These are phyloP conservation scores for Pachyrhynchus sulphureomaculatus DNA, from an alignment of 1,140 invertebrate genomes.

Conservation along the genomic window DNA sequence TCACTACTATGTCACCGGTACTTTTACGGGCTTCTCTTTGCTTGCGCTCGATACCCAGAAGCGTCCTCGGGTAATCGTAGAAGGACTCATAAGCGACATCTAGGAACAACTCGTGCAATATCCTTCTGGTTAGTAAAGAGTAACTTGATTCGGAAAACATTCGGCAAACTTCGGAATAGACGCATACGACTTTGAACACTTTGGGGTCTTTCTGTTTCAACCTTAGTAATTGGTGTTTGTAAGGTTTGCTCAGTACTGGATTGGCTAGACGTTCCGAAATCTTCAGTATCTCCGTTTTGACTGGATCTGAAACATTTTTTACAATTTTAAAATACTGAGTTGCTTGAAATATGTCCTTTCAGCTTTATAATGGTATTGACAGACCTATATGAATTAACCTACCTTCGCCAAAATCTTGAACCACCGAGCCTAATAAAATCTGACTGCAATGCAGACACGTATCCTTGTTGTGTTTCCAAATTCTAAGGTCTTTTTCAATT, in stretches of 20 bases:
- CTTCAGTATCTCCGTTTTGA: conserved; percentile 56
- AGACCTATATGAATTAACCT: no score
- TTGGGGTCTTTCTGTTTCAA: conserved; percentile 85
- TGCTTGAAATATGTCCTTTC: no score
- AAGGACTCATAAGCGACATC: conserved; percentile 76
- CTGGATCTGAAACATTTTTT: conserved; percentile 29
- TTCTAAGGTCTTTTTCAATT: conserved; percentile 7
- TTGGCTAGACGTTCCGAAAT: conserved; percentile 68
- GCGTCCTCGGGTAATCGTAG: conserved; percentile 39
- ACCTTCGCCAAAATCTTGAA: conserved; percentile 23
- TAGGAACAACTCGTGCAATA: conserved; percentile 92
- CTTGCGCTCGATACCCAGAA: background rate
- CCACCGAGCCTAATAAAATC: background rate
- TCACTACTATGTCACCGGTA: conserved; percentile 21
- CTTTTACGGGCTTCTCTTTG: conserved; percentile 27
- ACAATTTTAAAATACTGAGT: no score
- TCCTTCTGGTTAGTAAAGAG: conserved; percentile 78
- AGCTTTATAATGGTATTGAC: no score
- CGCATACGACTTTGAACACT: conserved; percentile 83
- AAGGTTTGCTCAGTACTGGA: conserved; percentile 66
- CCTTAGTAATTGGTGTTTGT: conserved; percentile 67
- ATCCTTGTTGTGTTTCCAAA: conserved; percentile 22
- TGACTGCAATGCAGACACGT: conserved; percentile 28
- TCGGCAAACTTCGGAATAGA: conserved; percentile 89
- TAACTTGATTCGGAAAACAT: conserved; percentile 78